phyloP scores from a whole-genome alignment of 2,113 vertebrate genomes.

The Epinephelus cyanopodus region DNA sequence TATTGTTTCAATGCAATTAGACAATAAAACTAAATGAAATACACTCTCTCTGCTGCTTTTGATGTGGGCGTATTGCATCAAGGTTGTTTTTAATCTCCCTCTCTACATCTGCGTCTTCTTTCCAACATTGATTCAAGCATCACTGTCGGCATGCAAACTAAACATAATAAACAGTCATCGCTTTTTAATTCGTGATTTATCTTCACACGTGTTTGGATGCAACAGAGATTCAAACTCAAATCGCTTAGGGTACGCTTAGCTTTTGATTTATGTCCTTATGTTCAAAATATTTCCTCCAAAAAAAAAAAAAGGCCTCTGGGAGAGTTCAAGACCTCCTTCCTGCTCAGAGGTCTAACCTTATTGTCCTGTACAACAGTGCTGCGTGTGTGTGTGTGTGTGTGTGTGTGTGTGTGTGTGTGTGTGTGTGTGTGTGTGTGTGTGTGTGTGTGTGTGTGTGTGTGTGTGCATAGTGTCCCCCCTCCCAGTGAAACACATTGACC shows the following conservation, averaged over 20 bases:
- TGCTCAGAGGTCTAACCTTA: background rate
- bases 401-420: no score
- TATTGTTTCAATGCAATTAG: background rate
- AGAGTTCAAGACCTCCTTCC: conserved; percentile 12
- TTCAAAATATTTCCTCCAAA: background rate
- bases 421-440: no score
- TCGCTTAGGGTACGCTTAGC: background rate
- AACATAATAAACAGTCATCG: background rate
- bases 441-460: no score
- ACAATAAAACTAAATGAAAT: background rate
- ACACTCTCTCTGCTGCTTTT: background rate
- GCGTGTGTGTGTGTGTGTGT: background rate
- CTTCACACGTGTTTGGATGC: background rate
- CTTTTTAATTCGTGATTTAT: background rate
- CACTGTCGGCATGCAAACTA: background rate
- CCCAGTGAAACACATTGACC: conserved; percentile 26
- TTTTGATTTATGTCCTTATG: background rate
- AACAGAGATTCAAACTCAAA: background rate
- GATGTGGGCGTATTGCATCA: background rate
- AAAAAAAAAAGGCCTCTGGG: background rate
- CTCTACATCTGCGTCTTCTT: background rate
- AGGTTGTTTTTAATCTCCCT: background rate
- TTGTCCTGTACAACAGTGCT: background rate
- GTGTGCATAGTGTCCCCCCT: background rate
- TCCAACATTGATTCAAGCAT: background rate